phyloP scores from a whole-genome alignment of 1,140 invertebrate genomes.

The Colletes gigas region DNA sequence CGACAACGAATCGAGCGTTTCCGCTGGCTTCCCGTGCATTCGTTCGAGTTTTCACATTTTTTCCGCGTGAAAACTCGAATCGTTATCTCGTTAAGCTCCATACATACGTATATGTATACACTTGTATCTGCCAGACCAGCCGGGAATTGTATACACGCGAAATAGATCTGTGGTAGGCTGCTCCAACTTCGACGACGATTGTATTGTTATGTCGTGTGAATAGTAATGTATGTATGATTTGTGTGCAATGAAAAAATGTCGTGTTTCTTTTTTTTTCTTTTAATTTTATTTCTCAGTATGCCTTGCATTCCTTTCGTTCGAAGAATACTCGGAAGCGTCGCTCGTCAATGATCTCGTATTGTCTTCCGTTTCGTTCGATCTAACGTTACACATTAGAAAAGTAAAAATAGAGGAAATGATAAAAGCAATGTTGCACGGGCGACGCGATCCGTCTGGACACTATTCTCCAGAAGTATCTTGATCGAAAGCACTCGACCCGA shows the following conservation, averaged over 20 bases:
- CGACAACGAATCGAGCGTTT: not conserved
- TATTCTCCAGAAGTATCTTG: not conserved
- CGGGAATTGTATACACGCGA: not conserved
- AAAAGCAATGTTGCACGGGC: not conserved
- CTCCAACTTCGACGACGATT: slow-evolving; percentile 10
- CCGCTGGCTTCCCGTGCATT: too few relatives aligned
- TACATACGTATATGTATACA: too few relatives aligned
- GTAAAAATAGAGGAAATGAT: not conserved
- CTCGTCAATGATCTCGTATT: not conserved
- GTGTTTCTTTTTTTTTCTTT: slow-evolving; percentile 13
- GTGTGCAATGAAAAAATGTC: slow-evolving; percentile 57
- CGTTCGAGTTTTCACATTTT: too few relatives aligned
- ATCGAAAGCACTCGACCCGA: slow-evolving; percentile 15
- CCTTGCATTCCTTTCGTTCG: slow-evolving; percentile 41
- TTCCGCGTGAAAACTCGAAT: not conserved
- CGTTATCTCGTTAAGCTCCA: not conserved
- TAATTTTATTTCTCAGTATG: slow-evolving; percentile 35
- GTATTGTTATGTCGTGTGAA: slow-evolving; percentile 33
- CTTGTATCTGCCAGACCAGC: not conserved
- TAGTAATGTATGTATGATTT: slow-evolving; percentile 50
- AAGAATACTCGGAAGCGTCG: not conserved
- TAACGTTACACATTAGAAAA: not conserved
- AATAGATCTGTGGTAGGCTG: slow-evolving; percentile 13
- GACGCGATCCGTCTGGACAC: not conserved
- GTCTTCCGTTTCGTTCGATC: not conserved